Evolutionary conservation across 2,113 vertebrate genomes (phyloP).

Genomic region (Sturnus vulgaris): DNA sequence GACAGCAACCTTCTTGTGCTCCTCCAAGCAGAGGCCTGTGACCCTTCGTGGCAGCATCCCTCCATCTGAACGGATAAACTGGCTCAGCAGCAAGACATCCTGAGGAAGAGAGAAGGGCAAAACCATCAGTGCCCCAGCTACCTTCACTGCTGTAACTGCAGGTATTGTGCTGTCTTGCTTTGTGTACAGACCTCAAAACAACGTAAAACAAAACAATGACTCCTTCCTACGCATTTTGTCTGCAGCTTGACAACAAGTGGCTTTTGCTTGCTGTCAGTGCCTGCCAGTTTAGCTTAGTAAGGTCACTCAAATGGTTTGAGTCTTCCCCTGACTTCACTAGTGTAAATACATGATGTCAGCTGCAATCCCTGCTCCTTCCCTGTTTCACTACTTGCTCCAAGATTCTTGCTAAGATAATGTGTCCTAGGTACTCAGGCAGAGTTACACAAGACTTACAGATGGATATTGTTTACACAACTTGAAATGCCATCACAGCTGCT

Average conservation of each 20-base stretch:
- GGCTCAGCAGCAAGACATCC: constrained; percentile 93
- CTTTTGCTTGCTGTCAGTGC: constrained; percentile 1
- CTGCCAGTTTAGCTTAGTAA: constrained; percentile 23
- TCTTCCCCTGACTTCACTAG: constrained; percentile 29
- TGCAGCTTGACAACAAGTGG: background rate
- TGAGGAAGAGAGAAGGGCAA: constrained; percentile 48
- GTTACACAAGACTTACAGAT: constrained; percentile 53
- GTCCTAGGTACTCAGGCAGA: constrained; percentile 31
- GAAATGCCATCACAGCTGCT: constrained; percentile 42
- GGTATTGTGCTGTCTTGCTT: background rate
- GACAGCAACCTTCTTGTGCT: constrained; percentile 87
- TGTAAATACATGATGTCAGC: constrained; percentile 52
- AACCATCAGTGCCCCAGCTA: background rate
- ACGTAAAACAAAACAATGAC: background rate
- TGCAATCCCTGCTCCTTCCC: background rate
- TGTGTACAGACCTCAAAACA: background rate
- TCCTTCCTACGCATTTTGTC: background rate
- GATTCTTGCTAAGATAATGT: constrained; percentile 30
- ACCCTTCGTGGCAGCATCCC: constrained; percentile 86
- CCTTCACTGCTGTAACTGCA: background rate
- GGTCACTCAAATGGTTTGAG: constrained; percentile 31
- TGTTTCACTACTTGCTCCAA: constrained; percentile 16
- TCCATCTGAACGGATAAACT: constrained; percentile 92
- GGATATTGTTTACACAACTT: constrained; percentile 46
- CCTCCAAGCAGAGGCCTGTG: constrained; percentile 90